Evolutionary conservation across 2,888 invertebrate genomes (phyloP).

Genomic region (Salpingus planirostris): DNA sequence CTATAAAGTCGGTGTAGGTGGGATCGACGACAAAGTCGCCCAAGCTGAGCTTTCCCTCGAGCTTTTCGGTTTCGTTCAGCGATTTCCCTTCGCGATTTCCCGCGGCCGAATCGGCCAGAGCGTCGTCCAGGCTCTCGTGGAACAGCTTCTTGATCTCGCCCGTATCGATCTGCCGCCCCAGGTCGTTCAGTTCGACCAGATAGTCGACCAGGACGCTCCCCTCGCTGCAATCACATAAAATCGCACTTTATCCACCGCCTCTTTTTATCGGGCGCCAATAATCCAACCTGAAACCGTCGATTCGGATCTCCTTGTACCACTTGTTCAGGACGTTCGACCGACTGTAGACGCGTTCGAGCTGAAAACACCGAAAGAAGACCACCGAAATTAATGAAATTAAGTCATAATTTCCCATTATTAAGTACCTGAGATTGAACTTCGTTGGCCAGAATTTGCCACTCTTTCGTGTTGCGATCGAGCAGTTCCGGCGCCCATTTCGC

Average conservation of each 20-base stretch:
- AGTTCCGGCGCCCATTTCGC: constrained; percentile 80
- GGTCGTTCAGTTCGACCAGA: constrained; percentile 71
- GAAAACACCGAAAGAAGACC: too few species aligned
- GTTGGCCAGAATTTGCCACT: constrained; percentile 75
- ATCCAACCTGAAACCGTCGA: constrained; percentile 72
- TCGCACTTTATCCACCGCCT: not conserved
- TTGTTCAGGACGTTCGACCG: constrained; percentile 64
- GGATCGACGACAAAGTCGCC: constrained; percentile 80
- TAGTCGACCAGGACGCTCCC: constrained; percentile 86
- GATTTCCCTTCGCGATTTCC: constrained; percentile 38
- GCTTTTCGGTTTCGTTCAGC: constrained; percentile 42
- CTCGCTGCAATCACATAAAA: constrained; percentile 46
- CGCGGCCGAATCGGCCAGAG: constrained; percentile 24
- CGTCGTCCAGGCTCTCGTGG: constrained; percentile 49
- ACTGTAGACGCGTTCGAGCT: constrained; percentile 78
- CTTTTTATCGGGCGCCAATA: not conserved
- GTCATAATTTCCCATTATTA: too few species aligned
- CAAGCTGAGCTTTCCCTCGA: constrained; percentile 58
- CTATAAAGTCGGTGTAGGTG: constrained; percentile 79
- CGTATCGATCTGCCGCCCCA: constrained; percentile 62
- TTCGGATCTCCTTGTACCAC: constrained; percentile 78
- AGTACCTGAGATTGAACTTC: constrained; percentile 72
- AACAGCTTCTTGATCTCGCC: constrained; percentile 61
- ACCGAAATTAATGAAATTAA: constrained; percentile 1
- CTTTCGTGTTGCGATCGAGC: constrained; percentile 75